A percentile compares a stretch with the other conserved stretches of the same genome.
phyloP scores from a whole-genome alignment of 1,140 invertebrate species.

The Gonioctena quinquepunctata region DNA sequence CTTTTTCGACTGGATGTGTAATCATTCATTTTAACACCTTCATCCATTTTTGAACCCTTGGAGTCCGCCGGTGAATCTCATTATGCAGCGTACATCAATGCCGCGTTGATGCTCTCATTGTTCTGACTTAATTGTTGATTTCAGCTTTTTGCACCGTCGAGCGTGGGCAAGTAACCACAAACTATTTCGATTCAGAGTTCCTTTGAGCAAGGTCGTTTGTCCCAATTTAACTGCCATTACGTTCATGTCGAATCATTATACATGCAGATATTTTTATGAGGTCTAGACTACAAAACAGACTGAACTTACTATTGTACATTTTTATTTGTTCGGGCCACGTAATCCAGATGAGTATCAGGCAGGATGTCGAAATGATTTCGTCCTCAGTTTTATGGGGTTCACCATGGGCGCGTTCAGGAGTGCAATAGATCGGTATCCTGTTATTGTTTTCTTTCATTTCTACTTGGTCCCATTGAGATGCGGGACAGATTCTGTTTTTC shows the following conservation, averaged over 20 bases:
- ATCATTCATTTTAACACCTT: too few species aligned
- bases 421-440: too few species aligned
- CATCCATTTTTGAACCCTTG: too few species aligned
- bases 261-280: conserved; percentile 19
- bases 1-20: too few species aligned
- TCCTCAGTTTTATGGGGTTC: not conserved
- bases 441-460: too few species aligned
- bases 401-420: not conserved
- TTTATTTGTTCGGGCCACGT: conserved; percentile 2
- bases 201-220: conserved; percentile 5
- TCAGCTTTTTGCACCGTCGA: not conserved
- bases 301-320: conserved; percentile 7
- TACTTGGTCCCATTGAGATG: too few species aligned
- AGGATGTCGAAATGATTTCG: conserved; percentile 3
- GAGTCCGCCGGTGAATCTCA: too few species aligned
- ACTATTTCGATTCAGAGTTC: not conserved
- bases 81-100: too few species aligned
- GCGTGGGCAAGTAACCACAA: not conserved
- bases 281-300: conserved; percentile 17
- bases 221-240: conserved; percentile 12
- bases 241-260: conserved; percentile 16
- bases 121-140: not conserved
- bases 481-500: too few species aligned
- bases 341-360: not conserved
- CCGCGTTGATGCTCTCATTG: not conserved